Evolutionary conservation across 1,140 invertebrate species (phyloP).

Genomic region (Euura lappo): DNA sequence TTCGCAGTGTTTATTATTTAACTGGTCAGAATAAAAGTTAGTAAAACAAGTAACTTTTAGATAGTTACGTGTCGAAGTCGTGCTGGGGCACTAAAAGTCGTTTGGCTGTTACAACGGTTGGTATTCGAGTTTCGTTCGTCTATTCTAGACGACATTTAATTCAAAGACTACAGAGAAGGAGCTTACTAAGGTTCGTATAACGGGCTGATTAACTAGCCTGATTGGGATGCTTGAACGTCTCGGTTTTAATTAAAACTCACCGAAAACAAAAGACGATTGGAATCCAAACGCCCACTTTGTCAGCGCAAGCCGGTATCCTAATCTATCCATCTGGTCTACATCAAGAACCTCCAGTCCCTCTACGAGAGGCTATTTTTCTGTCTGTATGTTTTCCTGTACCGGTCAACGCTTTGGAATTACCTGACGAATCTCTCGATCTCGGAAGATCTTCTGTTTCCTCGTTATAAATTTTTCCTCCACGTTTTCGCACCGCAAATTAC

Average conservation of each 20-base stretch:
- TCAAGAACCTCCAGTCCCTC: too few relatives aligned
- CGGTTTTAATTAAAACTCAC: slow-evolving; percentile 39
- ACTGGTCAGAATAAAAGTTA: too few relatives aligned
- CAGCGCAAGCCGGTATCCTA: too few relatives aligned
- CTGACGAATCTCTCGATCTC: too few relatives aligned
- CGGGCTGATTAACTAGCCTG: neutral
- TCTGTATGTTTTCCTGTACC: too few relatives aligned
- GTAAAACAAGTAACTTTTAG: too few relatives aligned
- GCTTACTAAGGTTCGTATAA: neutral
- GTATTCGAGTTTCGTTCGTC: neutral
- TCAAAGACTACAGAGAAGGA: neutral
- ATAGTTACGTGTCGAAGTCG: neutral
- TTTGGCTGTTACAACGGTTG: neutral
- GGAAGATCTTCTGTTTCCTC: too few relatives aligned
- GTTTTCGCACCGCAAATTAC: neutral
- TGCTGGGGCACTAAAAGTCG: neutral
- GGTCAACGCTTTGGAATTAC: too few relatives aligned
- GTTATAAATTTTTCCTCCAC: neutral
- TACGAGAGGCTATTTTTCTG: too few relatives aligned
- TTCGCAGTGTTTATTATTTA: too few relatives aligned
- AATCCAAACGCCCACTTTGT: slow-evolving; percentile 25
- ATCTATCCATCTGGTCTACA: too few relatives aligned
- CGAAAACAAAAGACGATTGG: slow-evolving; percentile 32
- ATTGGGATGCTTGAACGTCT: slow-evolving; percentile 17
- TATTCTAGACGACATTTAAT: neutral